Percentiles rank a stretch among this genome's conserved stretches.
Conservation (phyloP, 2,888 invertebrate genomes). For the Drosophila colorata region DNA sequence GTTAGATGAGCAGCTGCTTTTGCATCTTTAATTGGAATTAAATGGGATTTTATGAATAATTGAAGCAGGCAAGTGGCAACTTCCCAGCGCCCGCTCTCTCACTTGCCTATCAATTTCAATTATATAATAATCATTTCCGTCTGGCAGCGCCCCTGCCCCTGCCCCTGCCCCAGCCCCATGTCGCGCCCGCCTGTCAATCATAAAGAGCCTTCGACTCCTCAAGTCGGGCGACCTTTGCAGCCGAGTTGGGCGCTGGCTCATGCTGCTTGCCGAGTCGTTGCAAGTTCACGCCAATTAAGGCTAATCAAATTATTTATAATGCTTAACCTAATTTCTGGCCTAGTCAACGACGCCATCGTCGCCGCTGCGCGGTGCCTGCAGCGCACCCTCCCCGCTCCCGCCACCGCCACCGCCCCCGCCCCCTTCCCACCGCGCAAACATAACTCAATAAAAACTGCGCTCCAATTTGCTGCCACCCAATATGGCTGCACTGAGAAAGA, state of each 20-base stretch:
- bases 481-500: conserved; percentile 34
- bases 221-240: conserved; percentile 16
- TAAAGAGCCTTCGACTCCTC: conserved; percentile 34
- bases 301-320: conserved; percentile 84
- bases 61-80: conserved; percentile 51
- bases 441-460: conserved; percentile 73
- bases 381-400: background rate
- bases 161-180: background rate
- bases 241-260: conserved; percentile 5
- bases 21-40: conserved; percentile 79
- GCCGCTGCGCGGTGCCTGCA: conserved; percentile 16
- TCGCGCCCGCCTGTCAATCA: conserved; percentile 70
- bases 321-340: conserved; percentile 82
- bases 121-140: conserved; percentile 79
- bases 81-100: conserved; percentile 16
- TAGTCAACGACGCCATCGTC: conserved; percentile 47
- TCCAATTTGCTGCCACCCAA: conserved; percentile 56
- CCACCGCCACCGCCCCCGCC: background rate
- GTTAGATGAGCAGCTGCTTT: conserved; percentile 64
- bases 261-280: conserved; percentile 20
- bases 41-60: conserved; percentile 75
- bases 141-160: conserved; percentile 44
- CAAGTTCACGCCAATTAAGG: conserved; percentile 81
- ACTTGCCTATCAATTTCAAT: conserved; percentile 77
- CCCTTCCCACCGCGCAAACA: conserved; percentile 1